Base-by-base conservation (phyloP, 2,888 invertebrate species). In the Xestia ashworthii region DNA sequence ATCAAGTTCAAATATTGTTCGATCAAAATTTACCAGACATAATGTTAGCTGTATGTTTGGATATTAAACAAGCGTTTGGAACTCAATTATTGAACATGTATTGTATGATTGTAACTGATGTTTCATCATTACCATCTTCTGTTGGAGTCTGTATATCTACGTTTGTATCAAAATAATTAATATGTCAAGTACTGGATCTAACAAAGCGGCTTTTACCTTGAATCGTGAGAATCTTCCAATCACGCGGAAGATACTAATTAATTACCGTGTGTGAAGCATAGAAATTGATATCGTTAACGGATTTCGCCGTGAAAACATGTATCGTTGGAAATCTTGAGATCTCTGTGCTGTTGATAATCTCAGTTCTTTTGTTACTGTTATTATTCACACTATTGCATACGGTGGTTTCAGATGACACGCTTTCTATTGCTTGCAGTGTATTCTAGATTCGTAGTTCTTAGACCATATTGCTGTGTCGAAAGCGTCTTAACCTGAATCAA, bases 191-290 rank as follows among this genome's bases (percentile, higher is more conserved):
- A 66, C 75, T 83, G 80, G 72, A 84, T 86, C 78, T 84, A 78
- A 83, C 75, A 86, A 79, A 84, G 79, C 65, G 74, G 48, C 73
- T 79, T 84, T 79, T 78, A 77, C 81, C 81, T 90, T 83, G 87
- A 88, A 91, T 91, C 92, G 90, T 93, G 93, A 92, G 93, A 93
- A 91, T 88, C 90, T 91, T 90, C 86, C 88, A 90, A 91, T 90
- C 89, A 88, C 87, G 84, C 86, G 88, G 88, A 87, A 90, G 88
- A 90, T 88, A 70, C 83, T 88, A 90, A 92, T 91, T 91, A 91
- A 90, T 91, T 89, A 91, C 81, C 83, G 90, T 91, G 93, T 94
- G 94, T 92, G 93, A 95, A 94, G 91, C 91, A 87, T 91, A 89
- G 90, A 92, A 93, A 94, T 90, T 92, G 89, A 93, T 92, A 91